Evolutionary conservation across 2,888 invertebrate species (phyloP).

Genomic region (Spodoptera littoralis): DNA sequence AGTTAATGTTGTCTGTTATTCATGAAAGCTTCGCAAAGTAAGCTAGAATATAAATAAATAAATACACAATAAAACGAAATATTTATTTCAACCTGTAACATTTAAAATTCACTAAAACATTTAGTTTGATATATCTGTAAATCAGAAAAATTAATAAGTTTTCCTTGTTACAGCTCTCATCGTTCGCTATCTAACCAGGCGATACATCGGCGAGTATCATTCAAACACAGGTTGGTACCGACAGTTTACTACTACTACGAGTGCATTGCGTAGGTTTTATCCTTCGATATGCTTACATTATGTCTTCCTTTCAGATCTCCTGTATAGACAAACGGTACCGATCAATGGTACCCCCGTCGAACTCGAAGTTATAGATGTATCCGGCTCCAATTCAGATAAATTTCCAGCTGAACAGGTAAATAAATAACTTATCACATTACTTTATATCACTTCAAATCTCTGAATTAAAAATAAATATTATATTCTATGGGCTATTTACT

Average conservation of each 20-base stretch:
- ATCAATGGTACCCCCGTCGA: constrained; percentile 92
- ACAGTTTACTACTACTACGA: constrained; percentile 2
- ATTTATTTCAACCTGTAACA: too few relatives aligned
- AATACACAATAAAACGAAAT: too few relatives aligned
- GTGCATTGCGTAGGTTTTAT: constrained; percentile 10
- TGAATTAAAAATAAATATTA: constrained; percentile 2
- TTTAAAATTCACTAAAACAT: too few relatives aligned
- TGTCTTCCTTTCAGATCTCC: constrained; percentile 90
- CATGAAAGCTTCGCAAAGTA: too few relatives aligned
- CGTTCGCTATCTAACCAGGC: constrained; percentile 93
- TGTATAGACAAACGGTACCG: constrained; percentile 93
- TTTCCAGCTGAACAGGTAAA: constrained; percentile 89
- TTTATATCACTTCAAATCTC: constrained; percentile 15
- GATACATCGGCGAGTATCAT: constrained; percentile 94
- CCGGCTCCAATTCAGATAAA: constrained; percentile 91
- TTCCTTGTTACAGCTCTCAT: constrained; percentile 90
- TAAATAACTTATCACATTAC: constrained; percentile 22
- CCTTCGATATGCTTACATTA: constrained; percentile 42
- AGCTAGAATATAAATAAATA: too few relatives aligned
- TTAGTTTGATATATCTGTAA: too few relatives aligned
- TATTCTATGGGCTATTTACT: constrained; percentile 13
- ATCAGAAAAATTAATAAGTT: background rate
- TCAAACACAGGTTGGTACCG: constrained; percentile 92
- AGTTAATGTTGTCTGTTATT: too few relatives aligned
- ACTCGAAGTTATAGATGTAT: constrained; percentile 94